Evolutionary conservation across 2,888 invertebrate species (phyloP).

Genomic region (Leptinotarsa juncta): DNA sequence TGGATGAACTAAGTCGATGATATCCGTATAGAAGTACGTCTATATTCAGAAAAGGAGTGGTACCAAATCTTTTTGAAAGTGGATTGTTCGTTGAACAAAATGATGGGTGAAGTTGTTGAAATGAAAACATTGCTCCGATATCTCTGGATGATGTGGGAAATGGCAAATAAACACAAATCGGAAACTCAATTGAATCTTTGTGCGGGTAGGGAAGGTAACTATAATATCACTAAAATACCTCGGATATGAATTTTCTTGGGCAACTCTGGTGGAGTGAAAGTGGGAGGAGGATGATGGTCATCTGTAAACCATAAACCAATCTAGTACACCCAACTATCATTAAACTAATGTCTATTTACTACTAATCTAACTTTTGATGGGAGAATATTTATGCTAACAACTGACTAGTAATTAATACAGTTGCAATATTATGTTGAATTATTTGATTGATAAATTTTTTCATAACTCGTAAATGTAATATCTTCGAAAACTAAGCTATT

Average conservation of each 20-base stretch:
- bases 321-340: slow-evolving; percentile 67
- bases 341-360: background rate
- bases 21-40: background rate
- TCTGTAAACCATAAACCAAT: slow-evolving; percentile 87
- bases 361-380: background rate
- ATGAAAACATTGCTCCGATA: background rate
- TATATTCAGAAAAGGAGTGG: slow-evolving; percentile 7
- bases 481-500: too few species aligned
- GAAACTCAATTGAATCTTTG: slow-evolving; percentile 29
- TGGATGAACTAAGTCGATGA: background rate
- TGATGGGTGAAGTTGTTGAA: background rate
- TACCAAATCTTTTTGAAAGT: background rate
- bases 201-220: slow-evolving; percentile 36
- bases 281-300: slow-evolving; percentile 97
- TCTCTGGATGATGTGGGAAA: slow-evolving; percentile 15
- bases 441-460: too few species aligned
- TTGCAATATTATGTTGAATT: too few species aligned
- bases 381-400: slow-evolving; percentile 9
- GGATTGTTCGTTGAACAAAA: background rate
- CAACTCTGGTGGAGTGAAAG: slow-evolving; percentile 98
- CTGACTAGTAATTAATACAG: background rate
- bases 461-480: too few species aligned
- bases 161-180: slow-evolving; percentile 19
- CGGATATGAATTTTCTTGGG: slow-evolving; percentile 98
- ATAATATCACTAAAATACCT: slow-evolving; percentile 71